A percentile compares a stretch with the other conserved stretches of the same genome.
Conservation (phyloP, 2,797 vertebrate species). For the Urophycis tenuis region DNA sequence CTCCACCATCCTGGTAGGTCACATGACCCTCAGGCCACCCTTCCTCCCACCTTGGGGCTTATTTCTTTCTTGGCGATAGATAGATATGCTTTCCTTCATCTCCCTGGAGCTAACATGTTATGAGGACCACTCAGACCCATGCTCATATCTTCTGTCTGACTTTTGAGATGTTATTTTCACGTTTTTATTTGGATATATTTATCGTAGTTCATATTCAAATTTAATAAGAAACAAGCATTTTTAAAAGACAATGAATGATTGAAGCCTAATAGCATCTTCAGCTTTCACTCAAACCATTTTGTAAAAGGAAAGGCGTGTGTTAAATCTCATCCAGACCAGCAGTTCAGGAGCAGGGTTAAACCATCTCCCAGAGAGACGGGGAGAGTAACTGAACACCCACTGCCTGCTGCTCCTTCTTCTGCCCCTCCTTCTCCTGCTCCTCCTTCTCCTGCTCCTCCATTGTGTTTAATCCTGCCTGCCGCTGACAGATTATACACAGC, state of each 20-base stretch:
- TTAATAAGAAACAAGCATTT: no score
- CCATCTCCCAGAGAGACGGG: neutral
- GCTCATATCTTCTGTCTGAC: neutral
- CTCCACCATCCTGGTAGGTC: constrained; percentile 91
- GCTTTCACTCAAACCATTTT: neutral
- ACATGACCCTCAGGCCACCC: neutral
- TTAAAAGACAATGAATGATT: neutral
- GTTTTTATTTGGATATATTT: neutral
- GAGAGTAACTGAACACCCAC: neutral
- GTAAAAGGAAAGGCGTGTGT: neutral
- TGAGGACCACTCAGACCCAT: neutral
- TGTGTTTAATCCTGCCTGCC: constrained; percentile 55
- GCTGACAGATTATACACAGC: constrained; percentile 8
- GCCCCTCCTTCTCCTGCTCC: constrained; percentile 10
- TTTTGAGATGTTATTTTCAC: neutral
- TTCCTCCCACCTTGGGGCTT: neutral
- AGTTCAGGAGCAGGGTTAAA: neutral
- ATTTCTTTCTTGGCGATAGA: neutral
- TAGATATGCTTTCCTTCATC: no score
- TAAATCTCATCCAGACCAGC: neutral
- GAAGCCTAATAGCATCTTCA: neutral
- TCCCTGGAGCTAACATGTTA: neutral
- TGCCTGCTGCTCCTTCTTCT: neutral
- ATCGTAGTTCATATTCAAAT: neutral
- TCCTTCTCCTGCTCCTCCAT: constrained; percentile 31